Evolutionary conservation across 2,888 invertebrate species (phyloP).

Genomic region (Allophyes oxyacanthae): DNA sequence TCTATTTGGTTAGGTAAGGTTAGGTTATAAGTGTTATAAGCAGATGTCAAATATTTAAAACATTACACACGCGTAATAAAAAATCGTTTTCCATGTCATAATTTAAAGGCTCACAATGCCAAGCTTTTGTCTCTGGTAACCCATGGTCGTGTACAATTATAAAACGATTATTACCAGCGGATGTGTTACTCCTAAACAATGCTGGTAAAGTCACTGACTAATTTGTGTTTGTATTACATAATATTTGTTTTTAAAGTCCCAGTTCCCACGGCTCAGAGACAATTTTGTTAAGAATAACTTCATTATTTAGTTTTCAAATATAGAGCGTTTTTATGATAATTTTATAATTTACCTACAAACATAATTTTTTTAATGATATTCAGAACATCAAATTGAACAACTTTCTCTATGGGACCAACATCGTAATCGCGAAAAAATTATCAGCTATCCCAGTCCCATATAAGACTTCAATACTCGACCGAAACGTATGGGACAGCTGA

Average conservation of each 20-base stretch:
- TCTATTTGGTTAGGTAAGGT: too few relatives aligned
- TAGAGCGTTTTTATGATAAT: constrained; percentile 16
- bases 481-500: too few relatives aligned
- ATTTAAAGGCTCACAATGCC: constrained; percentile 53
- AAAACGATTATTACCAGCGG: constrained; percentile 68
- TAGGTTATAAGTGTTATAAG: too few relatives aligned
- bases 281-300: constrained; percentile 19
- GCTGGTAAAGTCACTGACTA: constrained; percentile 33
- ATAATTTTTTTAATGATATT: too few relatives aligned
- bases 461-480: too few relatives aligned
- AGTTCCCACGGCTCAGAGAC: constrained; percentile 48
- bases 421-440: too few relatives aligned
- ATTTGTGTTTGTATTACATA: constrained; percentile 50
- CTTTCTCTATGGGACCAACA: too few relatives aligned
- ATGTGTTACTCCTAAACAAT: constrained; percentile 57
- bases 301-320: constrained; percentile 21
- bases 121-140: constrained; percentile 56
- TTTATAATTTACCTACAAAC: too few relatives aligned
- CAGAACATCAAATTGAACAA: too few relatives aligned
- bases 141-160: constrained; percentile 67
- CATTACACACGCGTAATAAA: constrained; percentile 4
- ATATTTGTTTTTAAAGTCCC: constrained; percentile 51
- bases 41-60: constrained; percentile 8
- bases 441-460: too few relatives aligned
- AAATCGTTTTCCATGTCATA: constrained; percentile 39